A percentile compares a stretch with the other conserved stretches of the same genome.
Evolutionary conservation across 2,888 invertebrate genomes (phyloP).

Genomic region (Chaetoderma sp.): DNA sequence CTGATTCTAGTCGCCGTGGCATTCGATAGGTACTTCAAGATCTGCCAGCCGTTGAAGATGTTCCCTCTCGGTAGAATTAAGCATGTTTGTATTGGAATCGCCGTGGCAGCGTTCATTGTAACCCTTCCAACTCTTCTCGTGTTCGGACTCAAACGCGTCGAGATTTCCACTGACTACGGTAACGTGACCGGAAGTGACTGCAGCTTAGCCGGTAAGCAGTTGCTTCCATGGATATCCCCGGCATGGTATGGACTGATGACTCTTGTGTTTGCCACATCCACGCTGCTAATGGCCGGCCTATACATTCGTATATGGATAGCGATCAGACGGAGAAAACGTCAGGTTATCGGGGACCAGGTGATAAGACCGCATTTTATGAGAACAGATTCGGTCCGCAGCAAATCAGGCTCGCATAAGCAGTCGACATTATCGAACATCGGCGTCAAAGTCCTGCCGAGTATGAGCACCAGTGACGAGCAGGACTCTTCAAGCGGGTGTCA

Average conservation of each 20-base stretch:
- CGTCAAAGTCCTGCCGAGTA: slow-evolving; percentile 43
- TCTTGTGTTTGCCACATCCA: slow-evolving; percentile 43
- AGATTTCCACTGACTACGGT: slow-evolving; percentile 31
- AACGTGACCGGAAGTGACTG: slow-evolving; percentile 51
- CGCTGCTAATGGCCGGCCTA: slow-evolving; percentile 44
- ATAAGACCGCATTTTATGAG: neutral
- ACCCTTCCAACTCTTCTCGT: slow-evolving; percentile 45
- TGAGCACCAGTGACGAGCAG: slow-evolving; percentile 29
- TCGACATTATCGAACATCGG: slow-evolving; percentile 6
- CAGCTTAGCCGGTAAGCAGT: slow-evolving; percentile 40
- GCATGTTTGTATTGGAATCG: slow-evolving; percentile 46
- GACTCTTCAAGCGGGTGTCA: neutral
- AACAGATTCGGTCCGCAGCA: neutral
- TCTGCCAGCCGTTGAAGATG: slow-evolving; percentile 50
- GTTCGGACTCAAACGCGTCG: slow-evolving; percentile 46
- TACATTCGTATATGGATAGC: slow-evolving; percentile 45
- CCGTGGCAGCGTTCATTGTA: slow-evolving; percentile 41
- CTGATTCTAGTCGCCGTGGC: slow-evolving; percentile 55
- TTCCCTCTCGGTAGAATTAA: slow-evolving; percentile 48
- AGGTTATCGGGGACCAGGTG: slow-evolving; percentile 36
- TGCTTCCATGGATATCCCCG: slow-evolving; percentile 35
- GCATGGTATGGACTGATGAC: slow-evolving; percentile 45
- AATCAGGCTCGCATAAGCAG: neutral
- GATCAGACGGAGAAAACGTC: slow-evolving; percentile 32
- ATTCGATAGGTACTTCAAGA: slow-evolving; percentile 58